Conservation (phyloP, 1,140 invertebrate species). For the Delia radicum region DNA sequence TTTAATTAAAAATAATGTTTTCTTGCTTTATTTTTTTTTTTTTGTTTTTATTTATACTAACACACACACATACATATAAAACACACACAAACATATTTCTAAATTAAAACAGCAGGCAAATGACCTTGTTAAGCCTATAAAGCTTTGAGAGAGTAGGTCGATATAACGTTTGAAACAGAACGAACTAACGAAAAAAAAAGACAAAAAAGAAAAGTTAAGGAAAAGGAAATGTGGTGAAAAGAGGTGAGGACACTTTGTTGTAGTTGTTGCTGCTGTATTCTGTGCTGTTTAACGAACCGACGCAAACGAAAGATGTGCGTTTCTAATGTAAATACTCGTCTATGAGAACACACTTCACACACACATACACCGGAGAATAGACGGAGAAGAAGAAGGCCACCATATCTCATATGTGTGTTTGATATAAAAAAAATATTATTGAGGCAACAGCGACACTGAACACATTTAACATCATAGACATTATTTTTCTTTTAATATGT, state of each 20-base stretch:
- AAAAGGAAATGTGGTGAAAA: not conserved
- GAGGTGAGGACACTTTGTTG: not conserved
- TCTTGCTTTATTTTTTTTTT: not conserved
- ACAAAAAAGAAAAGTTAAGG: not conserved
- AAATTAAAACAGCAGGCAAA: not conserved
- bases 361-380: no score
- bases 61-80: not conserved
- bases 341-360: no score
- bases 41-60: not conserved
- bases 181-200: not conserved
- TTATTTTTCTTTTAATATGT: no score
- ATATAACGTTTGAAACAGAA: not conserved
- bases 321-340: not conserved
- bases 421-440: no score
- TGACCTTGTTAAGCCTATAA: slow-evolving; percentile 10
- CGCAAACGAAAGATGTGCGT: not conserved
- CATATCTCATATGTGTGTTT: no score
- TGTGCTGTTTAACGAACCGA: not conserved
- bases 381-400: no score
- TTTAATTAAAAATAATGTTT: slow-evolving; percentile 20
- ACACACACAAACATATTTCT: not conserved
- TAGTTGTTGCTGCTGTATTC: no score
- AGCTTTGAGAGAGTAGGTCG: not conserved
- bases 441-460: no score
- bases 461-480: no score